Base-by-base conservation (phyloP, 2,113 vertebrate genomes). In the Anas platyrhynchos region DNA sequence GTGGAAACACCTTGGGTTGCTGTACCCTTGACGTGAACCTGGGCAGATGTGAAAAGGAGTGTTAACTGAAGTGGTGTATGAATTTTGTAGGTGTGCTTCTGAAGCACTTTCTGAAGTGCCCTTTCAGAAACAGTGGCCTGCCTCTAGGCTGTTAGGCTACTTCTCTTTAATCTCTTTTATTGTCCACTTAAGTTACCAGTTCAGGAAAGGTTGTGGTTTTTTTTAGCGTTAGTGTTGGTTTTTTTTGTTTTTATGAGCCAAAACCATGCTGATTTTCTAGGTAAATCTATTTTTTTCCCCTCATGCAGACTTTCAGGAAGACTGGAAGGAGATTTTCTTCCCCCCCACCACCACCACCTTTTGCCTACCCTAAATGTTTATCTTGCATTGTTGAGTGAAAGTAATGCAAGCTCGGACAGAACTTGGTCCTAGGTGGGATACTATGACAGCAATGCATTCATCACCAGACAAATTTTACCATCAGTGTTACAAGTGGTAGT, bases 21-120 rank as follows among this genome's bases (percentile, higher is more conserved):
- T 62, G 63, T 93, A 92, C 96, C 83, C 77, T 91, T 96, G 89
- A 80, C 16, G 6, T 83, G 86, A 97, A 86, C 44, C 34, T 82
- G 41, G 68, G 84, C 83, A 97, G 93, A 94, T 78, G 91, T 69
- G 91, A 92, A 93, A 93, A 94, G 56, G 48, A 96, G 77, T 50
- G 5, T 88, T 94, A 89, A 93, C 58, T 87, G 93, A 96, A 89
- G 90, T 55, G 66, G 48, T 69, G 38, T 86, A 74, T 79, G 75
- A 94, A 79, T 89, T 84, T 89, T 88, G 88, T 88, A 92, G 62
- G 83, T 93, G 82, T 66, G 66, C 81, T 93, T 92, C 81, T 89
- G 80, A 93, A 83, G 89, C 79, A 69, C 56, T 92, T 89, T 91
- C 92, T 94, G 88, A 79, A 52, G 59, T 81, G 31, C 34, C 82